Conservation (phyloP, 2,113 vertebrate genomes). For the Paratilapia polleni region DNA sequence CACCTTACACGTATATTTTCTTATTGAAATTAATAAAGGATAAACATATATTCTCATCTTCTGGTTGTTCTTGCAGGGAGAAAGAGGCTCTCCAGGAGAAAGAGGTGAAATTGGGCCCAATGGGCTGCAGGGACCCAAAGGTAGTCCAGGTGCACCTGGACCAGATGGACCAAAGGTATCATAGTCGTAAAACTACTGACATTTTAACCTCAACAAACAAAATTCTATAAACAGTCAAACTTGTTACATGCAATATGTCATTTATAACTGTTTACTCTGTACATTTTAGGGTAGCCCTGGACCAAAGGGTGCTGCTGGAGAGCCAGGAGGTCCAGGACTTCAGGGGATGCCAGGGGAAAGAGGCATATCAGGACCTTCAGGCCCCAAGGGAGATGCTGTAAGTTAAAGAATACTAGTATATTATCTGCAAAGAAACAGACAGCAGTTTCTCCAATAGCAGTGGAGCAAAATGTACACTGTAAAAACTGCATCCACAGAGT, state of each 20-base stretch:
- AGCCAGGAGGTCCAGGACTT: slow-evolving; percentile 90
- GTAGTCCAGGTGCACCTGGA: slow-evolving; percentile 90
- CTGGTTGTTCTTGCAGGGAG: slow-evolving; percentile 82
- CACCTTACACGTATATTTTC: not conserved
- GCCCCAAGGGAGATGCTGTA: slow-evolving; percentile 95
- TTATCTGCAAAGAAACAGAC: not conserved
- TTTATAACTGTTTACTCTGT: not conserved
- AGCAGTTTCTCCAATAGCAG: not conserved
- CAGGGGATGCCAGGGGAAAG: slow-evolving; percentile 98
- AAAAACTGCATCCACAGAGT: not conserved
- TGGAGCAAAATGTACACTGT: not conserved
- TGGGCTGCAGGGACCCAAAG: slow-evolving; percentile 91
- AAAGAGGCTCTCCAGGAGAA: slow-evolving; percentile 94
- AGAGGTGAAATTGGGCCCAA: slow-evolving; percentile 90
- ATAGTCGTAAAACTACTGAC: not conserved
- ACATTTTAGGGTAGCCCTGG: slow-evolving; percentile 87
- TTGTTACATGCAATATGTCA: not conserved
- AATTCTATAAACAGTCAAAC: not conserved
- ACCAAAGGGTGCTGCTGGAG: slow-evolving; percentile 86
- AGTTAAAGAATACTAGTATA: slow-evolving; percentile 40
- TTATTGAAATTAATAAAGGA: not conserved
- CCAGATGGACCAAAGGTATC: slow-evolving; percentile 92
- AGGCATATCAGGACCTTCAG: slow-evolving; percentile 88
- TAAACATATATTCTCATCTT: not conserved
- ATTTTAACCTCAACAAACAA: not conserved